Percentiles rank a stretch among this genome's conserved stretches.
These are phyloP conservation scores for Fragum fragum DNA, from an alignment of 2,888 invertebrate species.

Conservation along the genomic window DNA sequence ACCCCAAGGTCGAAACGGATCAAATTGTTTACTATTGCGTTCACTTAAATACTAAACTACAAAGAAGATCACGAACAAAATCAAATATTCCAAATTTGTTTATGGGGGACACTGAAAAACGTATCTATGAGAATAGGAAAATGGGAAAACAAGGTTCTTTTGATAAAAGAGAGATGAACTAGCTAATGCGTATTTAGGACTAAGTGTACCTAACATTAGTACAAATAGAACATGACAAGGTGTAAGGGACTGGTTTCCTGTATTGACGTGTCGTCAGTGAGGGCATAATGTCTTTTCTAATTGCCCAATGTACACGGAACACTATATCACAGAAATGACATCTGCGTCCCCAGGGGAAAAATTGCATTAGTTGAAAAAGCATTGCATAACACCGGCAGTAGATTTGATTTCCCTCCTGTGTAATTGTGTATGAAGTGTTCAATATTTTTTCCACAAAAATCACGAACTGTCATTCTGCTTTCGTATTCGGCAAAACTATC, in stretches of 20 bases:
- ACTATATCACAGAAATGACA: slow-evolving; percentile 3
- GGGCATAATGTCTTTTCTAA: not conserved
- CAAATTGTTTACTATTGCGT: too few relatives aligned
- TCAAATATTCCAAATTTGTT: too few relatives aligned
- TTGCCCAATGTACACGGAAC: not conserved
- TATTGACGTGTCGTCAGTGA: not conserved
- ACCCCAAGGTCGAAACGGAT: too few relatives aligned
- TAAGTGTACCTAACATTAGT: slow-evolving; percentile 1
- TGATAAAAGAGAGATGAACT: too few relatives aligned
- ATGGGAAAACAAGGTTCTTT: too few relatives aligned
- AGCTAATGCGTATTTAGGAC: not conserved
- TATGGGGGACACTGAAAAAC: too few relatives aligned
- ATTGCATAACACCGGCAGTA: not conserved
- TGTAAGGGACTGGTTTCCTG: not conserved
- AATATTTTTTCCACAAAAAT: too few relatives aligned
- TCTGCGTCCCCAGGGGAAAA: slow-evolving; percentile 1
- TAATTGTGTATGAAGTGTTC: not conserved
- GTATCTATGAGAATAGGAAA: too few relatives aligned
- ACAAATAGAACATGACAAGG: slow-evolving; percentile 2
- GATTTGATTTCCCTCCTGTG: slow-evolving; percentile 3
- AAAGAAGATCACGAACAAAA: too few relatives aligned
- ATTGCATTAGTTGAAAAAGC: slow-evolving; percentile 4
- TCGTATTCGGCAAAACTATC: too few relatives aligned
- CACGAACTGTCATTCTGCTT: too few relatives aligned
- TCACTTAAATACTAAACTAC: too few relatives aligned